Evolutionary conservation across 2,797 vertebrate species (phyloP).

Genomic region (Lithobates sylvaticus): DNA sequence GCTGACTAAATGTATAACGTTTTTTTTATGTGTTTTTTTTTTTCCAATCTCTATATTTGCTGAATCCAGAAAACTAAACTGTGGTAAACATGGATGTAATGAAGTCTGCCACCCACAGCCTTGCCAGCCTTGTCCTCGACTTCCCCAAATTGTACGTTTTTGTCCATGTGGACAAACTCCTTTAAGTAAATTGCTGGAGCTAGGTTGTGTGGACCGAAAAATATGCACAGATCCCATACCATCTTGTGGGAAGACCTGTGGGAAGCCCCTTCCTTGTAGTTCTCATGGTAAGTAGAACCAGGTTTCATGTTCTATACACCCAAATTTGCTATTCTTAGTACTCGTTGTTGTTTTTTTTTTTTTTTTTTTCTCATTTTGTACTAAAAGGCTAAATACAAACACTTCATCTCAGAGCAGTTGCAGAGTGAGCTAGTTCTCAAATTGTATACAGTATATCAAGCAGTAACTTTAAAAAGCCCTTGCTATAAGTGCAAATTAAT

Average conservation of each 20-base stretch:
- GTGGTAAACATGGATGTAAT: constrained; percentile 87
- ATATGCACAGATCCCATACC: constrained; percentile 91
- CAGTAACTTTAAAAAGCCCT: not conserved
- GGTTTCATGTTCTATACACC: not conserved
- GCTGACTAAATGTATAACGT: no score
- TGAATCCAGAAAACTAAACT: constrained; percentile 85
- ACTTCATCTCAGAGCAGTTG: not conserved
- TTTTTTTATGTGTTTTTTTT: not conserved
- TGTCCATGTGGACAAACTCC: constrained; percentile 93
- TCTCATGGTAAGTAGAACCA: constrained; percentile 82
- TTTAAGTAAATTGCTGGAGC: constrained; percentile 90
- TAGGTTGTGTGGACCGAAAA: constrained; percentile 86
- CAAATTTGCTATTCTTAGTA: not conserved
- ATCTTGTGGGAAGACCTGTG: constrained; percentile 94
- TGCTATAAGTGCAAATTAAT: not conserved
- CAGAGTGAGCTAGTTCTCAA: not conserved
- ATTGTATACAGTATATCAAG: no score
- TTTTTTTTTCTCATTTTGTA: no score
- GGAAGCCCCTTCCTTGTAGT: constrained; percentile 90
- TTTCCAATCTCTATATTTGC: not conserved
- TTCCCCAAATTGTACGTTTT: constrained; percentile 83
- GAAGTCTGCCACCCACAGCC: constrained; percentile 87
- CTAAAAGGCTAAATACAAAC: no score
- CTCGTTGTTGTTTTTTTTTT: no score
- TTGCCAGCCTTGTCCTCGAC: constrained; percentile 88